Percentiles rank a stretch among this genome's conserved stretches.
Conservation (phyloP, 2,797 vertebrate genomes). For the Balearica regulorum region DNA sequence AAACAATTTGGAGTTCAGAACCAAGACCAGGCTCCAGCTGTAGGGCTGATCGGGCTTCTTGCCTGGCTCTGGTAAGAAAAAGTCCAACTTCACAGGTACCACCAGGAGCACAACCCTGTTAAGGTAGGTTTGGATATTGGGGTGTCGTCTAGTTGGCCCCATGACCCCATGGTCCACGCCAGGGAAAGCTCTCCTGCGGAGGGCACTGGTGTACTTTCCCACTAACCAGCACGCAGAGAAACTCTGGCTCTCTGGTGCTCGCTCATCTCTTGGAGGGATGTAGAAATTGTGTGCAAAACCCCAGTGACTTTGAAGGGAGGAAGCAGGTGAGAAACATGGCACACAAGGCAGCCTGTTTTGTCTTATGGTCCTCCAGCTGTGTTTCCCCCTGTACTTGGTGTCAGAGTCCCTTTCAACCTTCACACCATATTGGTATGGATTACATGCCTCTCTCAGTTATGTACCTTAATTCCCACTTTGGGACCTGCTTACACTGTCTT, state of each 20-base stretch:
- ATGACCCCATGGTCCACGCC: background rate
- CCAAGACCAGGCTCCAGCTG: background rate
- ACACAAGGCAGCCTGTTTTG: background rate
- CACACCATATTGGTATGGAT: background rate
- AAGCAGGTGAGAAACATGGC: background rate
- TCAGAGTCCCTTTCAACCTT: background rate
- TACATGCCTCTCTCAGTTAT: background rate
- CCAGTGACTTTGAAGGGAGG: background rate
- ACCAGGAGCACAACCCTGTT: background rate
- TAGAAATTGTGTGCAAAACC: background rate
- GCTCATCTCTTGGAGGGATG: background rate
- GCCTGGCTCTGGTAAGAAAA: background rate
- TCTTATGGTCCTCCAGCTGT: background rate
- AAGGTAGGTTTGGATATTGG: background rate
- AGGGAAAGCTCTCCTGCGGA: background rate
- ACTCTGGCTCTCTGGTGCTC: background rate
- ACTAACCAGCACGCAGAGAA: background rate
- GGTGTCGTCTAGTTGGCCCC: background rate
- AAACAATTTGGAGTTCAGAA: background rate
- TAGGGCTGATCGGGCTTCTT: fast-evolving
- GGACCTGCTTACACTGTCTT: background rate
- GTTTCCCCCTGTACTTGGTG: background rate
- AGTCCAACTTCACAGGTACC: fast-evolving
- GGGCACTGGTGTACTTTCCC: constrained; percentile 39
- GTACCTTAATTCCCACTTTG: background rate